Evolutionary conservation across 2,797 vertebrate species (phyloP), one percentile per base, ranked within the genome.

Genomic region (Melanotaenia maccullochi): DNA sequence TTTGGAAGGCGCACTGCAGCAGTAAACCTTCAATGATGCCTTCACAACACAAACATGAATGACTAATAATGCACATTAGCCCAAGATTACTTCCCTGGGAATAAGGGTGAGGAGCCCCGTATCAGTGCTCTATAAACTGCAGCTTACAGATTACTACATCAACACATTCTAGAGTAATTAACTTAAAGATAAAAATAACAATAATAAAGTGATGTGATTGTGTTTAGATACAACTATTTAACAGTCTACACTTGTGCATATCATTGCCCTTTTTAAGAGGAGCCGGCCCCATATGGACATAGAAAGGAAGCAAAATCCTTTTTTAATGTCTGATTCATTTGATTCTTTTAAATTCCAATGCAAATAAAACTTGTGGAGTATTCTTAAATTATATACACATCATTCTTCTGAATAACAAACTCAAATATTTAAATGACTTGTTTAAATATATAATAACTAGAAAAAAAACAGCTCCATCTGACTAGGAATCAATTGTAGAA

Each of bases 231-330:
- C 55, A 86, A 73, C 84, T 83, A 76, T 86, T 70, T 92, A 92
- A 92, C 88, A 93, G 89, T 92, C 88, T 81, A 86, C 82, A 81
- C 73, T 73, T 84, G 82, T 87, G 87, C 84, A 90, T 85, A 83
- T 84, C 70, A 14, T 61, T 24, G 59, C 60, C 78, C 66, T 81
- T 76, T 78, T 33, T 65, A 60, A 74, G 82, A 90, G 79, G 71
- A 80, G 75, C 75, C 74, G 28, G 73, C 81, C 82, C 71, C 66
- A 22, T 18, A 7, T 30, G n/a, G 51, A 63, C 67, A 68, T 47
- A 2, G 60, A 71, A 75, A 73, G 44, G 18, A 73, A 73, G 66
- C 40, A 47, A 56, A 73, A 32, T 54, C 20, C 4, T 36, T 30
- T 47, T 56, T 32, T 35, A 57, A 47, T 73, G 55, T 16, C 74